Conservation (phyloP, 2,113 vertebrate species). For the Prochilodus magdalenae region DNA sequence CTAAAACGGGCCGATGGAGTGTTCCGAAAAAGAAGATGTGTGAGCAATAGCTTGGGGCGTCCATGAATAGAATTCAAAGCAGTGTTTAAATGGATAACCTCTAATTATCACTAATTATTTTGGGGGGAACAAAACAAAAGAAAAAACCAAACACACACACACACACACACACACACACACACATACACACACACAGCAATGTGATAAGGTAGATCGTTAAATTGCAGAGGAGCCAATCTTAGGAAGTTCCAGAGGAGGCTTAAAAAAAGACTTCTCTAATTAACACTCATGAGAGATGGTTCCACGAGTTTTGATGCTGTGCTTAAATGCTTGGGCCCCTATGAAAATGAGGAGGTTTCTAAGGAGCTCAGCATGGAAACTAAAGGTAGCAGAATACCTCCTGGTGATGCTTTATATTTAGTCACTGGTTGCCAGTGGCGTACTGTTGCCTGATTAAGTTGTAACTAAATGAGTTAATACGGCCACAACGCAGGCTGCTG, state of each 20-base stretch:
- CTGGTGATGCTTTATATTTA: slow-evolving; percentile 10
- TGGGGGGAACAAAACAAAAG: slow-evolving; percentile 53
- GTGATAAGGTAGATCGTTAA: slow-evolving; percentile 48
- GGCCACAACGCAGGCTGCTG: neutral
- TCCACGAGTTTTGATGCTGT: slow-evolving; percentile 43
- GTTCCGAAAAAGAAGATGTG: neutral
- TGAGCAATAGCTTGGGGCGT: slow-evolving; percentile 10
- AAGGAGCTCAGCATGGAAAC: neutral
- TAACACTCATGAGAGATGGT: slow-evolving; percentile 58
- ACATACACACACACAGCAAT: slow-evolving; percentile 2
- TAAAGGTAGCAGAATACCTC: neutral
- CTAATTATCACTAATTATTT: slow-evolving; percentile 73
- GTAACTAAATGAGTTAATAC: neutral
- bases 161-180: slow-evolving; percentile 17
- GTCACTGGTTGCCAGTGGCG: neutral
- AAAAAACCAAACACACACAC: slow-evolving; percentile 30
- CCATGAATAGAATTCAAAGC: slow-evolving; percentile 38
- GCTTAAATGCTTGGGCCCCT: slow-evolving; percentile 23
- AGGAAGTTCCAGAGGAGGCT: slow-evolving; percentile 41
- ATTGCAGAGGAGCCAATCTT: slow-evolving; percentile 56
- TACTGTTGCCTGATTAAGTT: neutral
- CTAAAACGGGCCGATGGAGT: neutral
- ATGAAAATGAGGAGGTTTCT: slow-evolving; percentile 38
- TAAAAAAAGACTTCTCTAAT: slow-evolving; percentile 59
- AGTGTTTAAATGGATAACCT: slow-evolving; percentile 67